phyloP scores from a whole-genome alignment of 2,113 vertebrate species.

The Corythaixoides concolor region DNA sequence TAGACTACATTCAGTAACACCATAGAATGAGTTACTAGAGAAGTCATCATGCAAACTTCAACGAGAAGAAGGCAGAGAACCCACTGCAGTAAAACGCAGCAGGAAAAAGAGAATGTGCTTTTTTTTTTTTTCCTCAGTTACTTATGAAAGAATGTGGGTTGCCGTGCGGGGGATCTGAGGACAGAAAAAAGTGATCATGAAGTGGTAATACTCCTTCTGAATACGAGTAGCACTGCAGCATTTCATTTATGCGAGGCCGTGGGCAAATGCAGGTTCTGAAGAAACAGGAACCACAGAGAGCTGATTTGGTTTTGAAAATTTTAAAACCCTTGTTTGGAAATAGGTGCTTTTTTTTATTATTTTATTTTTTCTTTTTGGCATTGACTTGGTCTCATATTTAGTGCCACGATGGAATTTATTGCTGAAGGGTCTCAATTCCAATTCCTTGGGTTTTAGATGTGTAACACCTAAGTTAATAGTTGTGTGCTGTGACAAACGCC shows the following conservation, averaged over 20 bases:
- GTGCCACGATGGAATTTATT: background rate
- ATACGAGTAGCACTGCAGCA: background rate
- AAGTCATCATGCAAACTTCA: background rate
- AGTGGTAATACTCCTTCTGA: background rate
- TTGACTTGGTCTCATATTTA: background rate
- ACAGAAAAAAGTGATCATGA: background rate
- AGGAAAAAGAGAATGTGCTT: background rate
- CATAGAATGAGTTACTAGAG: background rate
- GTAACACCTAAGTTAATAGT: background rate
- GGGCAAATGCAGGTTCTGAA: constrained; percentile 33
- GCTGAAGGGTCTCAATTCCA: background rate
- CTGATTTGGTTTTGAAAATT: constrained; percentile 25
- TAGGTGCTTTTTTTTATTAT: background rate
- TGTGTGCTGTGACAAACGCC: background rate
- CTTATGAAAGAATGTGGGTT: background rate
- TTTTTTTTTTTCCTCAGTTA: background rate
- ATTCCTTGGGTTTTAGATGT: background rate
- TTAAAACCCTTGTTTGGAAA: constrained; percentile 41
- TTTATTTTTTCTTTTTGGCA: background rate
- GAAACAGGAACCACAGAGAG: constrained; percentile 23
- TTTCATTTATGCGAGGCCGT: constrained; percentile 6
- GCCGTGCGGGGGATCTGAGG: background rate
- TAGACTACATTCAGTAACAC: background rate
- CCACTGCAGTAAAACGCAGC: background rate
- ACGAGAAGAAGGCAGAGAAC: background rate